phyloP scores from a whole-genome alignment of 2,113 vertebrate species.

The Motacilla alba region DNA sequence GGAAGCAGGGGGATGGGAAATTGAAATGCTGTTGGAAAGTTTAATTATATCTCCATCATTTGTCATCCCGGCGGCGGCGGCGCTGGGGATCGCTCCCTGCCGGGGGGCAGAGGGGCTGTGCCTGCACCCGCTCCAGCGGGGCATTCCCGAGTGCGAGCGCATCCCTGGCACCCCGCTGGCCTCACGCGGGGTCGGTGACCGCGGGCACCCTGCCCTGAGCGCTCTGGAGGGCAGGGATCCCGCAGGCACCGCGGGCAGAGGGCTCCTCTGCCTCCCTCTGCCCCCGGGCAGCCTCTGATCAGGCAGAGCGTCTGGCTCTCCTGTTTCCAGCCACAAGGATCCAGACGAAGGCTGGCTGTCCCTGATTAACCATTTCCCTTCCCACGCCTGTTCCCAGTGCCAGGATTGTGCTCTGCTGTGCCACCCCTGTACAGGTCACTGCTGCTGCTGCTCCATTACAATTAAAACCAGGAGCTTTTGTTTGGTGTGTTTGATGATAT shows the following conservation, averaged over 20 bases:
- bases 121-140: accelerated
- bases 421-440: not conserved
- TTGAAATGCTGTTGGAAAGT: not conserved
- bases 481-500: not conserved
- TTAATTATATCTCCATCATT: not conserved
- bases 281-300: not conserved
- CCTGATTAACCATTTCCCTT: not conserved
- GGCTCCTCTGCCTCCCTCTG: not conserved
- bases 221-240: not conserved
- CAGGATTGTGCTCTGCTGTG: not conserved
- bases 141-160: accelerated
- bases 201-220: not conserved
- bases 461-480: not conserved
- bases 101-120: accelerated
- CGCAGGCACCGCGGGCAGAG: not conserved
- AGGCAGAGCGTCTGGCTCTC: not conserved
- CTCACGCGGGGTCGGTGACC: accelerated
- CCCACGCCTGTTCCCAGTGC: accelerated
- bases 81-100: accelerated
- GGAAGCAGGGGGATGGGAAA: not conserved
- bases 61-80: accelerated
- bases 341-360: not conserved
- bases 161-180: not conserved
- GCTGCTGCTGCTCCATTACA: not conserved
- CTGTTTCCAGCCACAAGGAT: not conserved